These are phyloP conservation scores for Micronisus gabar DNA, from an alignment of 2,113 vertebrate species.

Conservation along the genomic window DNA sequence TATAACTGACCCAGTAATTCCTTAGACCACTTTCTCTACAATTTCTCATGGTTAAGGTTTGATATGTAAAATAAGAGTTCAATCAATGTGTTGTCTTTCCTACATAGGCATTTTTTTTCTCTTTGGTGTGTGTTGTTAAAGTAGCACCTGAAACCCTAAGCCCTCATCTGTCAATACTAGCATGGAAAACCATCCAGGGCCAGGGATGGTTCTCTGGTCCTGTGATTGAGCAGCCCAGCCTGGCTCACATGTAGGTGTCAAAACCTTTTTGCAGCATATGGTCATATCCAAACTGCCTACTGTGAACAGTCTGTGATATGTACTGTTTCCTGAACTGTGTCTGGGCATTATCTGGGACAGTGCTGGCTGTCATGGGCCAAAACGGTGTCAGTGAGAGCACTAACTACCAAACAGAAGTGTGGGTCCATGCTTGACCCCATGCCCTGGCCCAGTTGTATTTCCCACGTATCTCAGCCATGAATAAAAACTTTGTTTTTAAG, in stretches of 20 bases:
- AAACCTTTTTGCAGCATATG: background rate
- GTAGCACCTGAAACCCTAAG: background rate
- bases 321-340: background rate
- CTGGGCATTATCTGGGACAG: background rate
- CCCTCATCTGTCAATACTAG: background rate
- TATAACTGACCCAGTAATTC: background rate
- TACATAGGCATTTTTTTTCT: background rate
- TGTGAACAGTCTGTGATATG: accelerated
- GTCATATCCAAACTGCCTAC: accelerated
- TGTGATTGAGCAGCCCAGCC: background rate
- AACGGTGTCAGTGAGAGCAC: background rate
- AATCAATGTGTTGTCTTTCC: background rate
- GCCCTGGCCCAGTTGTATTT: background rate
- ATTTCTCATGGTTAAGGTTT: background rate
- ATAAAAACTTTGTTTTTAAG: background rate
- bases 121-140: background rate
- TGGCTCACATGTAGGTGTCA: background rate
- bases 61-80: background rate
- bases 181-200: background rate
- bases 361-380: background rate
- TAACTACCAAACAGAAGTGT: background rate
- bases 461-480: background rate
- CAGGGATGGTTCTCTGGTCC: background rate
- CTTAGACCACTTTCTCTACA: background rate
- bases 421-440: background rate